Evolutionary conservation across 2,888 invertebrate species (phyloP).

Genomic region (Megastigmus dorsalis): DNA sequence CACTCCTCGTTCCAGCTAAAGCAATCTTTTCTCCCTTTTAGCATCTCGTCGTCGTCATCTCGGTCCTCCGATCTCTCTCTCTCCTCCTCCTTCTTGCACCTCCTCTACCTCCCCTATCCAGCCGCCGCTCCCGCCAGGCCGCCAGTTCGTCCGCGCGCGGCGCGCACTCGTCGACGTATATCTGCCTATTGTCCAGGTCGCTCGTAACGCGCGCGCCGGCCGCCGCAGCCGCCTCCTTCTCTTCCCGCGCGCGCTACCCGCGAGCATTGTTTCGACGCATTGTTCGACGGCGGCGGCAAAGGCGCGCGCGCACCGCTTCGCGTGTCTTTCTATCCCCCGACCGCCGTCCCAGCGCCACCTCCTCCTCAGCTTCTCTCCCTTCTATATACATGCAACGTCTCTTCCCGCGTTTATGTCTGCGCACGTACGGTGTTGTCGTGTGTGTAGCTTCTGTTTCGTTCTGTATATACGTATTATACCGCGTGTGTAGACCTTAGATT

Average conservation of each 20-base stretch:
- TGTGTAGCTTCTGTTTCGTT: too few species aligned
- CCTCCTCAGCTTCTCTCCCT: too few species aligned
- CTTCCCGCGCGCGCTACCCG: conserved; percentile 62
- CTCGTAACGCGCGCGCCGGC: conserved; percentile 63
- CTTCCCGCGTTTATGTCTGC: conserved; percentile 2
- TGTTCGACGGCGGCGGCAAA: conserved; percentile 67
- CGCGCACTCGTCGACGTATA: conserved; percentile 60
- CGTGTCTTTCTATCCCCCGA: conserved; percentile 55
- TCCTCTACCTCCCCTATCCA: neutral
- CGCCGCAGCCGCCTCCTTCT: conserved; percentile 15
- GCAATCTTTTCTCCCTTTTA: too few species aligned
- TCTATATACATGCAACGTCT: too few species aligned
- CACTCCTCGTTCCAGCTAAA: too few species aligned
- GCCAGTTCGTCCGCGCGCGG: conserved; percentile 15
- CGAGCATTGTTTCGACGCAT: conserved; percentile 69
- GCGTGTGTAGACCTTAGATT: too few species aligned
- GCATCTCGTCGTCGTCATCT: too few species aligned
- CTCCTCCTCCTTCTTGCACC: neutral
- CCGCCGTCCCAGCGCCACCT: too few species aligned
- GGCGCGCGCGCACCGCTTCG: conserved; percentile 60
- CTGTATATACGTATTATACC: neutral
- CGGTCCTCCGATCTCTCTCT: conserved; percentile 18
- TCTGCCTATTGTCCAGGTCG: conserved; percentile 70
- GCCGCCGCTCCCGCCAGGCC: neutral
- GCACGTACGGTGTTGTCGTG: neutral